These are phyloP conservation scores for Dilophus febrilis DNA, from an alignment of 2,888 invertebrate genomes.

Conservation along the genomic window DNA sequence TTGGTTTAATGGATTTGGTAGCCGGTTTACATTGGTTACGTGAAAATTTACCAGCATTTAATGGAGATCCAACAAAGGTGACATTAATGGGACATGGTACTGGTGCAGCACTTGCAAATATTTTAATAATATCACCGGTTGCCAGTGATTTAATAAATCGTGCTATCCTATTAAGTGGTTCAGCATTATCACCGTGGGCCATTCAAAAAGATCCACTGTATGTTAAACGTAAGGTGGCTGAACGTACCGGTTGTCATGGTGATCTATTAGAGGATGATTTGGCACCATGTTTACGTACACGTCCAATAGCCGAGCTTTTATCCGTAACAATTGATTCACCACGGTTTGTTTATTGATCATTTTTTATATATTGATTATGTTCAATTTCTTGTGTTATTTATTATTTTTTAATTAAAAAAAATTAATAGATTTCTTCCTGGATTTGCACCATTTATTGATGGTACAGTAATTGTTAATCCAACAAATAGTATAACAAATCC, in stretches of 20 bases:
- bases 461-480: constrained; percentile 60
- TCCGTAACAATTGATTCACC: constrained; percentile 63
- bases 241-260: constrained; percentile 69
- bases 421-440: constrained; percentile 54
- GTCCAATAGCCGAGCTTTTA: constrained; percentile 55
- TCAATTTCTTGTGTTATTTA: no score
- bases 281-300: constrained; percentile 67
- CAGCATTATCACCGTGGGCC: constrained; percentile 83
- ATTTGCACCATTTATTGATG: constrained; percentile 90
- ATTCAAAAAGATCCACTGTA: constrained; percentile 68
- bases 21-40: constrained; percentile 94
- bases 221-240: constrained; percentile 65
- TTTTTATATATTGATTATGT: constrained; percentile 1
- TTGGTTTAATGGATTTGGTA: constrained; percentile 80
- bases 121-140: constrained; percentile 88
- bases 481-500: constrained; percentile 23
- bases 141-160: constrained; percentile 79
- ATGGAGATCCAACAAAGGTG: constrained; percentile 83
- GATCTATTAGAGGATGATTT: constrained; percentile 67
- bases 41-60: constrained; percentile 87
- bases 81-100: constrained; percentile 93
- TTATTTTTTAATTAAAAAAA: no score
- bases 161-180: constrained; percentile 76
- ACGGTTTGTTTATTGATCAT: constrained; percentile 20
- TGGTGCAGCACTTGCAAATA: constrained; percentile 91